phyloP scores from a whole-genome alignment of 1,140 invertebrate species.

The Drusus annulatus region DNA sequence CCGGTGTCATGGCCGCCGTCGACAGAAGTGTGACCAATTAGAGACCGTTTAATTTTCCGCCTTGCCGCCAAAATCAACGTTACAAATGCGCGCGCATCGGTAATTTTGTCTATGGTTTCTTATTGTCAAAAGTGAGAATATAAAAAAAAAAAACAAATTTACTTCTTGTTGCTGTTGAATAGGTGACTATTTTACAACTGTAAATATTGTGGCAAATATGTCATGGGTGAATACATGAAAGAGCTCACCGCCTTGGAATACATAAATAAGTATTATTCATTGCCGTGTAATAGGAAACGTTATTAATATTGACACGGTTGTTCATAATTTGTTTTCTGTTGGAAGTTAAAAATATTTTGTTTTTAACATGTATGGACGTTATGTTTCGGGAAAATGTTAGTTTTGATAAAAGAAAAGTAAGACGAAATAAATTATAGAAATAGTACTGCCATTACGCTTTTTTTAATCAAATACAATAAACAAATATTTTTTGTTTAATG shows the following conservation, averaged over 20 bases:
- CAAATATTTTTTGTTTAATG: too few species aligned
- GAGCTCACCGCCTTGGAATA: slow-evolving; percentile 1
- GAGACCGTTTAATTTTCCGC: slow-evolving; percentile 29
- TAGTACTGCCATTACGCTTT: too few species aligned
- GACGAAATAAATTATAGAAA: too few species aligned
- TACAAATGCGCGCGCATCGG: slow-evolving; percentile 34
- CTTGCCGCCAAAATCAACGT: slow-evolving; percentile 36
- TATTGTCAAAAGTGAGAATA: slow-evolving; percentile 8
- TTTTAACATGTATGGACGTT: too few species aligned
- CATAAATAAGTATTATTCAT: too few species aligned
- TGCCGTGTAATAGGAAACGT: too few species aligned
- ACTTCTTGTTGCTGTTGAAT: neutral
- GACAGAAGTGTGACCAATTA: slow-evolving; percentile 29
- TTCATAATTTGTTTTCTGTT: too few species aligned
- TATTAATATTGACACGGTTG: too few species aligned
- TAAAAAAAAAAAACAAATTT: neutral
- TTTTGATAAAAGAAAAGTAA: too few species aligned
- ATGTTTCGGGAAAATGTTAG: too few species aligned
- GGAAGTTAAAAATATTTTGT: too few species aligned
- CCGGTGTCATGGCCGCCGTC: slow-evolving; percentile 14
- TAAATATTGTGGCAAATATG: slow-evolving; percentile 37
- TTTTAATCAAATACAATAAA: too few species aligned
- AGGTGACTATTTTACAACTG: slow-evolving; percentile 23
- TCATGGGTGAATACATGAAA: slow-evolving; percentile 15
- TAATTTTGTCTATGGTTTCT: slow-evolving; percentile 23